A percentile compares a stretch with the other conserved stretches of the same genome.
Evolutionary conservation across 2,888 invertebrate species (phyloP).

Genomic region (Eristalinus aeneus): DNA sequence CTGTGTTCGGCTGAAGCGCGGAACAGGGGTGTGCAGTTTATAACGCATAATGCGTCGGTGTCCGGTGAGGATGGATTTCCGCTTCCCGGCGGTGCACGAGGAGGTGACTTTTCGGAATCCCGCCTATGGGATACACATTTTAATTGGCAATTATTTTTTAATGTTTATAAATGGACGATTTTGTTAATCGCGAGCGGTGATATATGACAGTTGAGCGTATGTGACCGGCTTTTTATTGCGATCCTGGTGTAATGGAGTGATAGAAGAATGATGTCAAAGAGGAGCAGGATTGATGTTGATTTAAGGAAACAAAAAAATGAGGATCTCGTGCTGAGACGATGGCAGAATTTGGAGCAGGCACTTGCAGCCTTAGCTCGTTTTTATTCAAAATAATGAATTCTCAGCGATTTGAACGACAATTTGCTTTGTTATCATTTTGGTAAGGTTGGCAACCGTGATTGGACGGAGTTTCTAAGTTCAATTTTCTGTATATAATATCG

Average conservation of each 20-base stretch:
- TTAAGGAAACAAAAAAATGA: not conserved
- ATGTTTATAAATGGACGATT: conserved; percentile 71
- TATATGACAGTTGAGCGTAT: conserved; percentile 60
- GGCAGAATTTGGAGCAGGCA: not conserved
- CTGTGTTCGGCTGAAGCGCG: not conserved
- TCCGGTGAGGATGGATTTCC: conserved; percentile 64
- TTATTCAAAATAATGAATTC: not conserved
- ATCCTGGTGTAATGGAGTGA: conserved; percentile 60
- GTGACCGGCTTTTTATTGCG: conserved; percentile 65
- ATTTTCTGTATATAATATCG: no score
- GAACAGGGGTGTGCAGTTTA: conserved; percentile 41
- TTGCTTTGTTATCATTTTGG: no score
- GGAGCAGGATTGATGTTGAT: conserved; percentile 43
- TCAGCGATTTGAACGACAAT: no score
- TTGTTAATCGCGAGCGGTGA: conserved; percentile 67
- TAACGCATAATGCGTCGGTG: conserved; percentile 64
- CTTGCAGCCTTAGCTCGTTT: not conserved
- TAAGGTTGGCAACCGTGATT: no score
- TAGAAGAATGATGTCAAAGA: conserved; percentile 60
- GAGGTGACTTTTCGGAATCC: conserved; percentile 20
- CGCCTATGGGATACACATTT: conserved; percentile 61
- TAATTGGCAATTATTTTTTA: conserved; percentile 71
- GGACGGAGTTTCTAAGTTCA: no score
- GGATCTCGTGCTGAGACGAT: no score
- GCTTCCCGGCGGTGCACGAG: conserved; percentile 10